A percentile compares a stretch with the other conserved stretches of the same genome.
phyloP scores from a whole-genome alignment of 2,888 invertebrate genomes.

The Aethes cnicana region DNA sequence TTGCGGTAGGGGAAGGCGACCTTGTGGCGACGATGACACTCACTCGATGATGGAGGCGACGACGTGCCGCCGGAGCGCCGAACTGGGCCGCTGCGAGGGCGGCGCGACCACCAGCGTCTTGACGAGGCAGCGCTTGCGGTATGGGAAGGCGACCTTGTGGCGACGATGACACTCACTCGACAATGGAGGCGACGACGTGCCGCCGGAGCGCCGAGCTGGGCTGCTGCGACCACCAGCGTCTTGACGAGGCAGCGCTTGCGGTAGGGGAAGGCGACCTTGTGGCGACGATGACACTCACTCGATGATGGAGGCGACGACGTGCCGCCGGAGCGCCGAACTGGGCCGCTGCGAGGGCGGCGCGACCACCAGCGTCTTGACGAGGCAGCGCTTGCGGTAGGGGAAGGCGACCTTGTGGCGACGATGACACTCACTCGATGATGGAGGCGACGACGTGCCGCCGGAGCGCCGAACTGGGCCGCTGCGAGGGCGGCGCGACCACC shows the following conservation, averaged over 20 bases:
- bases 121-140: constrained; percentile 78
- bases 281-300: neutral
- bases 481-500: too few species aligned
- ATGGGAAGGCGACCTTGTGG: constrained; percentile 77
- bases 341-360: too few species aligned
- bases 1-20: constrained; percentile 89
- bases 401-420: constrained; percentile 70
- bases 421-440: constrained; percentile 90
- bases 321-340: too few species aligned
- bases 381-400: constrained; percentile 83
- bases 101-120: too few species aligned
- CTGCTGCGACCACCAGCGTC: constrained; percentile 83
- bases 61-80: too few species aligned
- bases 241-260: constrained; percentile 91
- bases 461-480: constrained; percentile 35
- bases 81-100: too few species aligned
- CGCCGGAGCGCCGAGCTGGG: constrained; percentile 38
- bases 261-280: too few species aligned
- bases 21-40: neutral
- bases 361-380: neutral
- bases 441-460: constrained; percentile 57
- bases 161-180: constrained; percentile 86
- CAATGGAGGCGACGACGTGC: constrained; percentile 82
- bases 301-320: too few species aligned
- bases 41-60: too few species aligned